Conservation (phyloP, 1,140 invertebrate species). For the Eurosta solidaginis region DNA sequence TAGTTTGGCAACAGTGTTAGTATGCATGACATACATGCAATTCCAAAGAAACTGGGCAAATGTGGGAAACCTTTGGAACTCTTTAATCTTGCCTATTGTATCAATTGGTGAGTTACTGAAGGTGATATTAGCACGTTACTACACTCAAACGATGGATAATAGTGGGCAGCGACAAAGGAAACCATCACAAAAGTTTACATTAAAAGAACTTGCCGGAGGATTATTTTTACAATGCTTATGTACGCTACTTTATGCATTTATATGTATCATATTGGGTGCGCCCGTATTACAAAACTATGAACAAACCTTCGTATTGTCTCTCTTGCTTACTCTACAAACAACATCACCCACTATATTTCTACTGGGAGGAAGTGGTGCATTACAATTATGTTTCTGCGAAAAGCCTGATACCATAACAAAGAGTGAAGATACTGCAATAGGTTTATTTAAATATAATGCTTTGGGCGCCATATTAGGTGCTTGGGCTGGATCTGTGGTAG, state of each 20-base stretch:
- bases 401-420: slow-evolving; percentile 55
- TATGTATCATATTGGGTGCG: slow-evolving; percentile 57
- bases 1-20: slow-evolving; percentile 51
- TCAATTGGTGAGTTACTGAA: slow-evolving; percentile 53
- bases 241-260: slow-evolving; percentile 52
- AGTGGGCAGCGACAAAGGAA: slow-evolving; percentile 52
- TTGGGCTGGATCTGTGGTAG: slow-evolving; percentile 78
- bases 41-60: slow-evolving; percentile 53
- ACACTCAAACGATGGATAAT: slow-evolving; percentile 47
- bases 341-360: slow-evolving; percentile 55
- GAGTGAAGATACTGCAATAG: slow-evolving; percentile 51
- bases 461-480: slow-evolving; percentile 70
- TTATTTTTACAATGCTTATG: slow-evolving; percentile 52
- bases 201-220: slow-evolving; percentile 47
- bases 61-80: slow-evolving; percentile 55
- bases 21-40: slow-evolving; percentile 58
- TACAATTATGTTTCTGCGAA: slow-evolving; percentile 56
- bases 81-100: slow-evolving; percentile 57
- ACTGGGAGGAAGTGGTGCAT: slow-evolving; percentile 50
- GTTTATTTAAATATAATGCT: slow-evolving; percentile 62
- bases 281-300: slow-evolving; percentile 56
- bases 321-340: slow-evolving; percentile 52
- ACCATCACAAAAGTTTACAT: slow-evolving; percentile 47
- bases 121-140: slow-evolving; percentile 51
- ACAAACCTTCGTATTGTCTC: slow-evolving; percentile 54